Evolutionary conservation across 2,888 invertebrate species (phyloP).

Genomic region (Neuroscelio doddi): DNA sequence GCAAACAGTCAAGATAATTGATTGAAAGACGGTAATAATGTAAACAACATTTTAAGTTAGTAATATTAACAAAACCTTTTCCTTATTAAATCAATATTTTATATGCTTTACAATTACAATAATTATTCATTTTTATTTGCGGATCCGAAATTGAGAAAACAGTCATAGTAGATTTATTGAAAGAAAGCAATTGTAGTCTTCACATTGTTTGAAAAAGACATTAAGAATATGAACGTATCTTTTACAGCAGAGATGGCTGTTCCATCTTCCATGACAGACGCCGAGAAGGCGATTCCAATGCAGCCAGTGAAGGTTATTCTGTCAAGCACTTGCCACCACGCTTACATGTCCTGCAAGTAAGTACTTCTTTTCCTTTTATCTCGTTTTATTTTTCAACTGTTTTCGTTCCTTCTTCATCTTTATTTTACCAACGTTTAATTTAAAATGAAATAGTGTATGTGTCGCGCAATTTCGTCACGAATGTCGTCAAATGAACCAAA

Average conservation of each 20-base stretch:
- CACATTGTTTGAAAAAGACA: slow-evolving; percentile 15
- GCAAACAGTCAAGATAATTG: no score
- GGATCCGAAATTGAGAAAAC: no score
- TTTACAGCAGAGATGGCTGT: slow-evolving; percentile 49
- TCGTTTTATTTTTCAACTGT: slow-evolving; percentile 11
- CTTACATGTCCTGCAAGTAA: slow-evolving; percentile 72
- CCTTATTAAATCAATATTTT: no score
- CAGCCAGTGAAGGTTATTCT: slow-evolving; percentile 79
- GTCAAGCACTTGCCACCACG: slow-evolving; percentile 91
- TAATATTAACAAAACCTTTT: no score
- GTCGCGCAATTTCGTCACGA: slow-evolving; percentile 14
- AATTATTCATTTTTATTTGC: no score
- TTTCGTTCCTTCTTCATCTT: background rate
- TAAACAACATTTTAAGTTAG: no score
- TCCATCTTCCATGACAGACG: slow-evolving; percentile 49
- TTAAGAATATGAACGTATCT: slow-evolving; percentile 21
- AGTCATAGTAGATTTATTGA: no score
- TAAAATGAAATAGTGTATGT: slow-evolving; percentile 14
- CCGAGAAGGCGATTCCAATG: slow-evolving; percentile 59
- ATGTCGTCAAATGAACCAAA: slow-evolving; percentile 24
- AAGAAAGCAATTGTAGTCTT: slow-evolving; percentile 8
- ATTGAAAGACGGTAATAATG: no score
- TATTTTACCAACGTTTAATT: slow-evolving; percentile 14
- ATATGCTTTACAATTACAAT: no score
- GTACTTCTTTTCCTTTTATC: slow-evolving; percentile 39